Percentiles rank a stretch among this genome's conserved stretches.
Evolutionary conservation across 2,888 invertebrate genomes (phyloP).

Genomic region (Anticlea derivata): DNA sequence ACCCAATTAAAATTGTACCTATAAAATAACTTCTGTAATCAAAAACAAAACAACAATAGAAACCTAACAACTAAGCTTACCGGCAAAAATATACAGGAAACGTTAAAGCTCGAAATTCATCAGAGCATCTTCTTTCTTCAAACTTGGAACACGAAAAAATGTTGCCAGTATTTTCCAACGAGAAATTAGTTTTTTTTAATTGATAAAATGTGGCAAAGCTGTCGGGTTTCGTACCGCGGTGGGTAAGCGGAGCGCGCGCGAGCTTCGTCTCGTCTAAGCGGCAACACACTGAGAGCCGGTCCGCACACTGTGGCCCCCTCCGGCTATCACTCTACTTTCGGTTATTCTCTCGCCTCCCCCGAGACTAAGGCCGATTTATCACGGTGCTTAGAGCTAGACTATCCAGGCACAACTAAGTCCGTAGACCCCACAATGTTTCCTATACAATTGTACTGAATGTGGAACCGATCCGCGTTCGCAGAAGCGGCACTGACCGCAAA

Average conservation of each 20-base stretch:
- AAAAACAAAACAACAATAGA: conserved; percentile 7
- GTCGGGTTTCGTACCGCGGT: conserved; percentile 42
- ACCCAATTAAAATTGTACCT: no score
- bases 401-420: conserved; percentile 20
- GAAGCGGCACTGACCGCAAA: conserved; percentile 57
- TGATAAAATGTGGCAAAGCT: conserved; percentile 40
- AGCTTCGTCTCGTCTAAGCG: conserved; percentile 64
- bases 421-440: conserved; percentile 45
- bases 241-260: conserved; percentile 53
- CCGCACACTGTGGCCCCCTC: conserved; percentile 65
- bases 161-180: conserved; percentile 36
- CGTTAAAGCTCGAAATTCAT: conserved; percentile 44
- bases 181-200: conserved; percentile 30
- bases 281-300: conserved; percentile 64
- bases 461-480: conserved; percentile 26
- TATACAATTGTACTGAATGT: conserved; percentile 37
- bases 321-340: conserved; percentile 77
- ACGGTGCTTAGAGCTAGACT: conserved; percentile 41
- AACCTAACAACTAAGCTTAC: conserved; percentile 46
- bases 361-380: conserved; percentile 73
- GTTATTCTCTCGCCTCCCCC: conserved; percentile 70
- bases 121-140: conserved; percentile 46
- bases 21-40: neutral
- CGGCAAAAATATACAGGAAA: conserved; percentile 43
- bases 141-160: conserved; percentile 41